A percentile compares a stretch with the other conserved stretches of the same genome.
phyloP scores from a whole-genome alignment of 1,140 invertebrate genomes.

The Psix sp. region DNA sequence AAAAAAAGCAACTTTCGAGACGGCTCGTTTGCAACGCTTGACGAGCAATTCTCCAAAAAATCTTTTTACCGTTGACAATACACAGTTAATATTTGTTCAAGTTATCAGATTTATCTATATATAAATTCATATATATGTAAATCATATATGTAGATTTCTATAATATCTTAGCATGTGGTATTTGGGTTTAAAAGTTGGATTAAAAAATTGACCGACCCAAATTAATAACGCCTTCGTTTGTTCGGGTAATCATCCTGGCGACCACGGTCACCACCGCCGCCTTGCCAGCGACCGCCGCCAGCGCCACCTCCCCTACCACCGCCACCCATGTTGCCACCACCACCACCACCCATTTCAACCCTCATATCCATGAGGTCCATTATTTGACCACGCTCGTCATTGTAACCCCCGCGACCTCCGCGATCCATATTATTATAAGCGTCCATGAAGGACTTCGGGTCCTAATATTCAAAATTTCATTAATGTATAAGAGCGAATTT shows the following conservation, averaged over 20 bases:
- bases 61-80: no score
- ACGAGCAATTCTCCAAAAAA: no score
- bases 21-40: no score
- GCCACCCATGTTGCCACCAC: slow-evolving; percentile 50
- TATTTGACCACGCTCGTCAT: slow-evolving; percentile 75
- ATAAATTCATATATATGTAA: no score
- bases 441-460: slow-evolving; percentile 77
- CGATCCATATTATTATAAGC: slow-evolving; percentile 76
- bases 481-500: slow-evolving; percentile 1
- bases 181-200: no score
- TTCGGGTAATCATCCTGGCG: slow-evolving; percentile 77
- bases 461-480: slow-evolving; percentile 61
- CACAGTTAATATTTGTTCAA: no score
- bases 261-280: slow-evolving; percentile 71
- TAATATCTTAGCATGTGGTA: no score
- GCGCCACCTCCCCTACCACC: slow-evolving; percentile 62
- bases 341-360: slow-evolving; percentile 73
- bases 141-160: no score
- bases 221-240: slow-evolving; percentile 76
- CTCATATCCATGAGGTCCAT: slow-evolving; percentile 78
- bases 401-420: slow-evolving; percentile 73
- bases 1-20: no score
- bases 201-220: neutral
- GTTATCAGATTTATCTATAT: no score
- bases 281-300: slow-evolving; percentile 62